Evolutionary conservation across 1,140 invertebrate species (phyloP).

Genomic region (Drosophila serrata): DNA sequence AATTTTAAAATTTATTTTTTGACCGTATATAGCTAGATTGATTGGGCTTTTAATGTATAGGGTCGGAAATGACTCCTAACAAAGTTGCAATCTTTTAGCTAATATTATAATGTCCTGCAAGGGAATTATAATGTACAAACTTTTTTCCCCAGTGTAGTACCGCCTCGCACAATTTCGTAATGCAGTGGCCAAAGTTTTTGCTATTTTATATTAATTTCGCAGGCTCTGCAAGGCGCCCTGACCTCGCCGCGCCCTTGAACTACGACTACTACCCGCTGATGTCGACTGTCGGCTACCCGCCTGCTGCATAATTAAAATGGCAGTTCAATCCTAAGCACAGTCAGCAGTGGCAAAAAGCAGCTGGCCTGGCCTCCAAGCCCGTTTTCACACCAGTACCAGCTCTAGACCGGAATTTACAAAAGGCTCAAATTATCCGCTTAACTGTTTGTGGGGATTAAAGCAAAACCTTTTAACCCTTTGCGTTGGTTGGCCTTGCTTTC

Average conservation of each 20-base stretch:
- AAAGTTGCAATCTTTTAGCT: too few species aligned
- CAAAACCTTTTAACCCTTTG: constrained; percentile 19
- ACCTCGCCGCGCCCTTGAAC: constrained; percentile 62
- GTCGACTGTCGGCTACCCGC: constrained; percentile 13
- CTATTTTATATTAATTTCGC: constrained; percentile 78
- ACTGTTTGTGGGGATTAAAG: constrained; percentile 13
- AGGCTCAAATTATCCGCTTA: constrained; percentile 35
- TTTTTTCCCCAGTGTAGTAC: background rate
- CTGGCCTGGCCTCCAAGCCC: constrained; percentile 20
- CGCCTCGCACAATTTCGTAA: constrained; percentile 54
- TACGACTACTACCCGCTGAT: constrained; percentile 32
- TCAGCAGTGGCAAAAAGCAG: constrained; percentile 24
- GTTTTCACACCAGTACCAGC: constrained; percentile 16
- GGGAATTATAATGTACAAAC: too few species aligned
- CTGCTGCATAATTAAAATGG: constrained; percentile 77
- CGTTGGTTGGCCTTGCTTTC: constrained; percentile 1
- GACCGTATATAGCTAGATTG: too few species aligned
- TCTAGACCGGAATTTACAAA: constrained; percentile 15
- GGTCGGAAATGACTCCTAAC: too few species aligned
- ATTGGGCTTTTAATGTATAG: too few species aligned
- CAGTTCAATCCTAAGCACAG: constrained; percentile 66
- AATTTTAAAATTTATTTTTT: too few species aligned
- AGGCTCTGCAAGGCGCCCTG: constrained; percentile 40
- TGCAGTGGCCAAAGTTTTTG: constrained; percentile 72
- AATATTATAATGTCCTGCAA: too few species aligned